Conservation (phyloP, 2,797 vertebrate genomes). For the Salarias fasciatus region DNA sequence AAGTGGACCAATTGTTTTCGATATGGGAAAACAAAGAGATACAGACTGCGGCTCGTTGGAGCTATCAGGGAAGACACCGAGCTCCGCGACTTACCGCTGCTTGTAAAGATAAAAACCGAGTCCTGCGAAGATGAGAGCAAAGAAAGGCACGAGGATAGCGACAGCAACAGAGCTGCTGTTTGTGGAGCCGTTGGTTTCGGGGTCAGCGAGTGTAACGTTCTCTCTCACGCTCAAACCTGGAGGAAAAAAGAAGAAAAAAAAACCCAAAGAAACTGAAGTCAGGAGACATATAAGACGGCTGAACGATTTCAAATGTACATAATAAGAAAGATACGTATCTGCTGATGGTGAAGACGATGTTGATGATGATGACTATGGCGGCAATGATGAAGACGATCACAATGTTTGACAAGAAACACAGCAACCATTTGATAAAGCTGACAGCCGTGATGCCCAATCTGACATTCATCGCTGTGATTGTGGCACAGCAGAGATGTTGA, state of each 20-base stretch:
- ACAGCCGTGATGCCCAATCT: conserved; percentile 41
- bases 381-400: conserved; percentile 22
- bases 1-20: conserved; percentile 4
- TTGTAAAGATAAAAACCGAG: conserved; percentile 99
- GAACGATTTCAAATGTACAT: neutral
- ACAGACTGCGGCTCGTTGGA: neutral
- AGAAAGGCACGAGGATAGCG: conserved; percentile 99
- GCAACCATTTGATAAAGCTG: conserved; percentile 47
- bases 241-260: no score
- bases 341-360: conserved; percentile 26
- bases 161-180: conserved; percentile 98
- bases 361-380: conserved; percentile 18
- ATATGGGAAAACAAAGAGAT: conserved; percentile 10
- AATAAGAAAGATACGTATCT: conserved; percentile 38
- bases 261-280: conserved; percentile 5
- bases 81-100: conserved; percentile 86
- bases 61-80: neutral
- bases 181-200: conserved; percentile 88
- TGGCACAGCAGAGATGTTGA: conserved; percentile 53
- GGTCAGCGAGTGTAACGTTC: conserved; percentile 83
- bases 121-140: conserved; percentile 98
- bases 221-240: conserved; percentile 91
- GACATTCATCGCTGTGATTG: conserved; percentile 54
- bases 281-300: neutral
- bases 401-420: conserved; percentile 37